A percentile compares a stretch with the other conserved stretches of the same genome.
Conservation (phyloP, 2,888 invertebrate species). For the Dinocampus coccinellae region DNA sequence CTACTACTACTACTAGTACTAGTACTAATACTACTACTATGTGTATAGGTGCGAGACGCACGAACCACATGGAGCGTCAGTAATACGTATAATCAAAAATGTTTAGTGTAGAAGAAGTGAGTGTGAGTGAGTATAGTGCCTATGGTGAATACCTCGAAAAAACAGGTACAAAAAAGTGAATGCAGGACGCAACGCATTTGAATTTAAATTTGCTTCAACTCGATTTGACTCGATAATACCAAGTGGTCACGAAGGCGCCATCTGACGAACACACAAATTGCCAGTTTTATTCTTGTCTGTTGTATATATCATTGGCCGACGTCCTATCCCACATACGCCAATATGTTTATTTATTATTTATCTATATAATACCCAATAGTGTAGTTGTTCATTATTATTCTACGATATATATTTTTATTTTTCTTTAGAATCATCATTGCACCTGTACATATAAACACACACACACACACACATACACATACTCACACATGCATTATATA, state of each 20-base stretch:
- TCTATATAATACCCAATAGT: neutral
- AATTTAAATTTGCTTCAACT: constrained; percentile 63
- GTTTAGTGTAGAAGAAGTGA: constrained; percentile 51
- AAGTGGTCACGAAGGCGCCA: constrained; percentile 66
- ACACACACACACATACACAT: too few relatives aligned
- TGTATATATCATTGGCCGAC: constrained; percentile 21
- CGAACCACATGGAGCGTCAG: constrained; percentile 38
- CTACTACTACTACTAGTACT: too few relatives aligned
- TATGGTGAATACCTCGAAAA: constrained; percentile 7
- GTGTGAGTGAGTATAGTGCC: constrained; percentile 6
- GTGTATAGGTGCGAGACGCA: constrained; percentile 24
- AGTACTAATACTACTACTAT: neutral
- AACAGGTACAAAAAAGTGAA: constrained; percentile 15
- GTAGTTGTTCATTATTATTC: neutral
- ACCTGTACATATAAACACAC: neutral
- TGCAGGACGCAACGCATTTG: constrained; percentile 52
- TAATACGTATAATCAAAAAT: constrained; percentile 67
- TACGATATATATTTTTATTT: neutral
- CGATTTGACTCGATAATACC: constrained; percentile 56
- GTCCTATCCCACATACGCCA: constrained; percentile 1
- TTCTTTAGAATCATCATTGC: neutral
- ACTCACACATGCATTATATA: too few relatives aligned
- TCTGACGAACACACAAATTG: constrained; percentile 66
- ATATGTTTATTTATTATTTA: neutral
- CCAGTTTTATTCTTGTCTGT: constrained; percentile 42